Evolutionary conservation across 2,888 invertebrate genomes (phyloP).

Genomic region (Microplitis manilae): DNA sequence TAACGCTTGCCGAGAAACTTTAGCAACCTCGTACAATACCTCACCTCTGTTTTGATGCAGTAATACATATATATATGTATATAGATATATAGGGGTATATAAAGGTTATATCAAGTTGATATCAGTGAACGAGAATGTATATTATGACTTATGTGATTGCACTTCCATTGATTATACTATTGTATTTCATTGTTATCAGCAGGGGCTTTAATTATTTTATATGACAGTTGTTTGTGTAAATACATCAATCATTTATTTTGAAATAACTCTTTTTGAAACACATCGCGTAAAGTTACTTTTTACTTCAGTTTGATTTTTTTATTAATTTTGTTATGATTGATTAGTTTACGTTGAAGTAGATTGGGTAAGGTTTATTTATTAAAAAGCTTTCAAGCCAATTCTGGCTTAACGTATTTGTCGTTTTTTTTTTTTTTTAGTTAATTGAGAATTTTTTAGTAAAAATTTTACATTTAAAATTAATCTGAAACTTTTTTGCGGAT

Average conservation of each 20-base stretch:
- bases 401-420: neutral
- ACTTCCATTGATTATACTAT: neutral
- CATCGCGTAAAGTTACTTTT: neutral
- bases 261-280: neutral
- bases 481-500: too few relatives aligned
- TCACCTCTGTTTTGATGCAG: constrained; percentile 37
- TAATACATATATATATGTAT: constrained; percentile 51
- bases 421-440: neutral
- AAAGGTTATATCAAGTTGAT: constrained; percentile 43
- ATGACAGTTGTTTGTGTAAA: neutral
- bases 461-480: too few relatives aligned
- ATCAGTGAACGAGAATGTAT: constrained; percentile 5
- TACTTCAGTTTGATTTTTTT: neutral
- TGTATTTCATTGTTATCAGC: neutral
- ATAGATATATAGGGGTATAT: constrained; percentile 31
- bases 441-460: neutral
- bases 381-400: constrained; percentile 7
- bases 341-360: neutral
- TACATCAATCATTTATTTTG: neutral
- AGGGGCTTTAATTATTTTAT: neutral
- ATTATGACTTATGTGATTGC: neutral
- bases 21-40: constrained; percentile 36
- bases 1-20: constrained; percentile 41
- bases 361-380: neutral
- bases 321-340: neutral